Percentiles rank a stretch among this genome's conserved stretches.
Evolutionary conservation across 1,140 invertebrate genomes (phyloP).

Genomic region (Drosophila arawakana): DNA sequence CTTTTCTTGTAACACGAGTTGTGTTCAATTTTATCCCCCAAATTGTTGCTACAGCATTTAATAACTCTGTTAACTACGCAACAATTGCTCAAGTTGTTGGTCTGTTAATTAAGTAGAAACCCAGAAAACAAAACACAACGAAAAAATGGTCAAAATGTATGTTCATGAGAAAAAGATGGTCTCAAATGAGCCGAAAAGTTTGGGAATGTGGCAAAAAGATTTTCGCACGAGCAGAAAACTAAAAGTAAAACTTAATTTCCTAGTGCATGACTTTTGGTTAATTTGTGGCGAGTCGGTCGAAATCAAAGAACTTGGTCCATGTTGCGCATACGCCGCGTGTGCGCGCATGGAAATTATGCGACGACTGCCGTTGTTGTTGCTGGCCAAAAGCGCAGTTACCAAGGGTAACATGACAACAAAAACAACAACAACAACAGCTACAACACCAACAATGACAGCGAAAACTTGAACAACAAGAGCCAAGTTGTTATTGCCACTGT

Average conservation of each 20-base stretch:
- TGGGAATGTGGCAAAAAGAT: constrained; percentile 66
- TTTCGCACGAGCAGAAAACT: constrained; percentile 62
- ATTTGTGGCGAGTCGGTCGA: constrained; percentile 57
- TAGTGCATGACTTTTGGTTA: constrained; percentile 74
- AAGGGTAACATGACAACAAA: constrained; percentile 25
- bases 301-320: constrained; percentile 73
- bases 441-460: constrained; percentile 12
- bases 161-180: constrained; percentile 63
- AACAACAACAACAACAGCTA: constrained; percentile 6
- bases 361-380: constrained; percentile 23
- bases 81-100: constrained; percentile 32
- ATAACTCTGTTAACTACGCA: constrained; percentile 36
- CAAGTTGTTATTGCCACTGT: constrained; percentile 32
- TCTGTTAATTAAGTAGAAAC: constrained; percentile 58
- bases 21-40: not conserved
- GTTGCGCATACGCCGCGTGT: constrained; percentile 78
- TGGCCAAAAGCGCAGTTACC: constrained; percentile 55
- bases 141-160: constrained; percentile 50
- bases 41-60: constrained; percentile 36
- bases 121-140: not conserved
- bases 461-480: constrained; percentile 35
- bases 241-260: constrained; percentile 63
- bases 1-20: not conserved
- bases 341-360: constrained; percentile 66
- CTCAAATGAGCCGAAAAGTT: constrained; percentile 25